Base-by-base conservation (phyloP, 1,140 invertebrate species). In the Megathymus violae region DNA sequence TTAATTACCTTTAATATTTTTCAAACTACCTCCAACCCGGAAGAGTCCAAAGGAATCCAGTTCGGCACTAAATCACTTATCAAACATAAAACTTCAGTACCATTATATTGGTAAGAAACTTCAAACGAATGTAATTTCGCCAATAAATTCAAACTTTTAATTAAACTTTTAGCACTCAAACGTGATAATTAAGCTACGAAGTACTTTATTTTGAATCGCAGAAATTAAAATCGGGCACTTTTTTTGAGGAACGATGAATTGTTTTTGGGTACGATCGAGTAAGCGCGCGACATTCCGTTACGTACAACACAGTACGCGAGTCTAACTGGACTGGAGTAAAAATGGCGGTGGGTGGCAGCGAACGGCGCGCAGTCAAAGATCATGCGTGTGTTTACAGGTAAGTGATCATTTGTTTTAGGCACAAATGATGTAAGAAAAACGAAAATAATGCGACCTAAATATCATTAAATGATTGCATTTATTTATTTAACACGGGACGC, bases 271-370 rank as follows among this genome's bases (percentile, higher is more conserved):
- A 69, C 79, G 81, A 82, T 76, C 71, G 69, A 72, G 65, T 69
- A 65, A 62, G 61, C 19, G 64, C 48, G 47, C 62, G 60, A 46
- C 66, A 71, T 68, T 31, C 62, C 40, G 47, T 76, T 64, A 79
- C 83, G 78, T 77, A 38, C 50, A 50, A 34, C 64, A 11, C 69
- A 41, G 61, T 16, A 58, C 61, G 38, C 74, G 71, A 62, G 60
- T 77, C 69, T 84, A 84, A 86, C 83, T 78, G 79, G 78, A 86
- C 83, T 86, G 79, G 79, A 67, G 71, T 64, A 78, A 76, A 85
- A 78, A 85, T 85, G 82, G 80, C 82, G 76, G 65, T 71, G 65
- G 66, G 65, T 69, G 73, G 62, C 70, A 68, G 64, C 72, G 76
- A 71, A 71, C 69, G 69, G 74, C 62, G 66, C 65, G 54, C 73